phyloP scores from a whole-genome alignment of 2,888 invertebrate genomes.

The Osedax frankpressi region DNA sequence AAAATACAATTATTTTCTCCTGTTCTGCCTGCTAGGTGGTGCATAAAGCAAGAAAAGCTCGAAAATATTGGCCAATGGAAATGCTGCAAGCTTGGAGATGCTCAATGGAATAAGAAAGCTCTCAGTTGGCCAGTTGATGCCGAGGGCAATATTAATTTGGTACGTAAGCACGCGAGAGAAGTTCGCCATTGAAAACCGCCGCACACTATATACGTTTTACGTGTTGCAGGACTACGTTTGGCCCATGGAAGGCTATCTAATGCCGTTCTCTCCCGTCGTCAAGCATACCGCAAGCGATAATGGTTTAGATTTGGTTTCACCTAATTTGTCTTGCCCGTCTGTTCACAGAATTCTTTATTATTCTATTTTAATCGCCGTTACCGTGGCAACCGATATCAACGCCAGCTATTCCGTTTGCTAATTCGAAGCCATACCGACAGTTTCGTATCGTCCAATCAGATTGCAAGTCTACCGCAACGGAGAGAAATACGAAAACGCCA shows the following conservation, averaged over 20 bases:
- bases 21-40: slow-evolving; percentile 33
- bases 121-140: slow-evolving; percentile 43
- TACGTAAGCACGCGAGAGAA: slow-evolving; percentile 19
- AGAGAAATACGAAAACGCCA: not conserved
- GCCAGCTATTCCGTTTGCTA: not conserved
- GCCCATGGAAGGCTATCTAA: slow-evolving; percentile 45
- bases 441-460: not conserved
- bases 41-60: slow-evolving; percentile 43
- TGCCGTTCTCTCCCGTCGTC: slow-evolving; percentile 43
- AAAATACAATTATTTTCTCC: too few species aligned
- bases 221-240: slow-evolving; percentile 40
- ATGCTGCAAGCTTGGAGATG: slow-evolving; percentile 37
- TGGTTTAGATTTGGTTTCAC: too few species aligned
- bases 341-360: not conserved
- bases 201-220: not conserved
- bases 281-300: too few species aligned
- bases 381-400: too few species aligned
- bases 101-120: slow-evolving; percentile 44
- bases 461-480: not conserved
- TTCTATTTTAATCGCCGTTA: too few species aligned
- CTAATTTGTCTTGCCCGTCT: not conserved
- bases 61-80: slow-evolving; percentile 46
- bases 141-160: slow-evolving; percentile 39
- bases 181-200: not conserved
- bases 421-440: not conserved